A percentile compares a stretch with the other conserved stretches of the same genome.
phyloP scores from a whole-genome alignment of 2,888 invertebrate species.

The Rotaria macrura region DNA sequence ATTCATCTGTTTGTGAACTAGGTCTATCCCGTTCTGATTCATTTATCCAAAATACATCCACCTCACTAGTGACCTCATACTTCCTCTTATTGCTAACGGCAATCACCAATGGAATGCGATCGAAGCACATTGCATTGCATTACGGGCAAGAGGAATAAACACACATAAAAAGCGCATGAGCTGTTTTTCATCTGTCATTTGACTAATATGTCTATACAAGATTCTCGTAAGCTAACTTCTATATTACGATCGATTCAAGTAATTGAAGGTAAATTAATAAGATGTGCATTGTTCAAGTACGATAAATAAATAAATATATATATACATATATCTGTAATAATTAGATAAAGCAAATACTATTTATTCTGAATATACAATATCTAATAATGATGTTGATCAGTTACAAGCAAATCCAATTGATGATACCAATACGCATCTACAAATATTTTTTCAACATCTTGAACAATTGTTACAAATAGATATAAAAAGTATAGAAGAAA shows the following conservation, averaged over 20 bases:
- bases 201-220: background rate
- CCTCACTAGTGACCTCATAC: background rate
- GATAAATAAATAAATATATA: too few relatives aligned
- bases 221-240: background rate
- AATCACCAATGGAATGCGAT: background rate
- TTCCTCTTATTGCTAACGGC: background rate
- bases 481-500: background rate
- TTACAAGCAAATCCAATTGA: background rate
- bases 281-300: too few relatives aligned
- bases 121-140: background rate
- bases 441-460: conserved; percentile 5
- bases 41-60: background rate
- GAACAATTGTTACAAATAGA: conserved; percentile 7
- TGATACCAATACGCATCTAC: background rate
- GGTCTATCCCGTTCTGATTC: too few relatives aligned
- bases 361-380: background rate
- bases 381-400: background rate
- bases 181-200: background rate
- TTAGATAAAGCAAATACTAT: background rate
- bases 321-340: background rate
- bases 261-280: conserved; percentile 1
- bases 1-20: too few relatives aligned
- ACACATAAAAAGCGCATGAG: background rate
- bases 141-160: too few relatives aligned
- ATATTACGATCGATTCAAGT: background rate